phyloP scores from a whole-genome alignment of 2,888 invertebrate species.

The Drosophila rellima region DNA sequence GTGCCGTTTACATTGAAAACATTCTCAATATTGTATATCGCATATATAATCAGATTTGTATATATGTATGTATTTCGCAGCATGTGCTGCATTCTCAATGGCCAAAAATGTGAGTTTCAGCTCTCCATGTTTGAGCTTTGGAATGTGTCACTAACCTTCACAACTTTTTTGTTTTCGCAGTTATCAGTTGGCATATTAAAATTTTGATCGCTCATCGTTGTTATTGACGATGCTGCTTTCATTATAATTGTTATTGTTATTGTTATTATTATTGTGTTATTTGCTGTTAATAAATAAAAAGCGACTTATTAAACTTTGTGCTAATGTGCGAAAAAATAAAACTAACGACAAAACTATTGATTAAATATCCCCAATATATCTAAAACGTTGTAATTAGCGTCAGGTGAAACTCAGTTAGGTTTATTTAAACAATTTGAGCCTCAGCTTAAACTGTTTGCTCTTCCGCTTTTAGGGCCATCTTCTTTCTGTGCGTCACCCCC shows the following conservation, averaged over 20 bases:
- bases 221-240: background rate
- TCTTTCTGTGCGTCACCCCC: slow-evolving; percentile 86
- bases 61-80: slow-evolving; percentile 31
- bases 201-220: slow-evolving; percentile 17
- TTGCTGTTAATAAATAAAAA: slow-evolving; percentile 14
- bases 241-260: slow-evolving; percentile 35
- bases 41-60: slow-evolving; percentile 17
- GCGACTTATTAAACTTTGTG: slow-evolving; percentile 32
- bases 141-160: slow-evolving; percentile 66
- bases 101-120: slow-evolving; percentile 29
- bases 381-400: slow-evolving; percentile 57
- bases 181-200: slow-evolving; percentile 27
- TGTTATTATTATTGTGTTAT: slow-evolving; percentile 24
- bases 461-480: slow-evolving; percentile 83
- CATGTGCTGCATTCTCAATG: slow-evolving; percentile 64
- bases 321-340: slow-evolving; percentile 67
- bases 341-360: slow-evolving; percentile 24
- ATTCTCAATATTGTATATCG: slow-evolving; percentile 32
- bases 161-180: slow-evolving; percentile 44
- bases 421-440: slow-evolving; percentile 33
- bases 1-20: slow-evolving; percentile 48
- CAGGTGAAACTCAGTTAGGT: slow-evolving; percentile 32
- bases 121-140: slow-evolving; percentile 26
- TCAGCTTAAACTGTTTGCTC: slow-evolving; percentile 5
- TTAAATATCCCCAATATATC: slow-evolving; percentile 23